Evolutionary conservation across 2,888 invertebrate species (phyloP).

Genomic region (Malthinus seriepunctatus): DNA sequence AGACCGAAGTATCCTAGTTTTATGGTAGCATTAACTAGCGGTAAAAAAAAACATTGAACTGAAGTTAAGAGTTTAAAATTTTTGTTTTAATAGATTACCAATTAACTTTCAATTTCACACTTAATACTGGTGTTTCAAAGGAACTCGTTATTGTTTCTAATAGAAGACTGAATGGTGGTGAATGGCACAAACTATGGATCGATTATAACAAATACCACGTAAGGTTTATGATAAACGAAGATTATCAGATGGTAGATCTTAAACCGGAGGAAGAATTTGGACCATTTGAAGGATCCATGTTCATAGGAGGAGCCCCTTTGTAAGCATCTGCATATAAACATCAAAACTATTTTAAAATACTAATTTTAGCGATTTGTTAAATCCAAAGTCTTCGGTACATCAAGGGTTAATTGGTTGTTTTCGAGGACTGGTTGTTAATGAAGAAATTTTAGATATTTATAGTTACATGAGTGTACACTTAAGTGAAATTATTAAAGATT

Average conservation of each 20-base stretch:
- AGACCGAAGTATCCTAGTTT: slow-evolving; percentile 88
- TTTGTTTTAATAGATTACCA: slow-evolving; percentile 67
- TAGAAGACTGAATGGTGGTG: slow-evolving; percentile 83
- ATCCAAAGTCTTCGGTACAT: slow-evolving; percentile 78
- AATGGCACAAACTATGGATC: slow-evolving; percentile 96
- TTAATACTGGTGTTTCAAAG: slow-evolving; percentile 81
- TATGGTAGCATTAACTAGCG: slow-evolving; percentile 87
- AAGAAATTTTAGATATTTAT: slow-evolving; percentile 87
- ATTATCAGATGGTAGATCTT: slow-evolving; percentile 85
- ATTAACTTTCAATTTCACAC: slow-evolving; percentile 85
- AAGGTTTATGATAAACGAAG: slow-evolving; percentile 89
- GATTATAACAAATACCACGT: slow-evolving; percentile 94
- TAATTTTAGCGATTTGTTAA: slow-evolving; percentile 69
- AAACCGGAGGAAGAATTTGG: slow-evolving; percentile 86
- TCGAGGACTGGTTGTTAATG: slow-evolving; percentile 88
- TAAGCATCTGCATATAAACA: slow-evolving; percentile 58
- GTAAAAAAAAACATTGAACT: slow-evolving; percentile 55
- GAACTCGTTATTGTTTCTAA: slow-evolving; percentile 83
- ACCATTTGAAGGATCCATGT: slow-evolving; percentile 92
- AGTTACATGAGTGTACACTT: slow-evolving; percentile 91
- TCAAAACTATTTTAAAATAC: slow-evolving; percentile 7
- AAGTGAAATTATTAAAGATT: slow-evolving; percentile 90
- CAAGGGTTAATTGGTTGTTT: slow-evolving; percentile 94
- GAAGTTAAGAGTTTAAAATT: not conserved
- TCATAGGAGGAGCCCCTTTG: slow-evolving; percentile 91